Conservation (phyloP, 1,140 invertebrate genomes). For the Danaus melanippus region DNA sequence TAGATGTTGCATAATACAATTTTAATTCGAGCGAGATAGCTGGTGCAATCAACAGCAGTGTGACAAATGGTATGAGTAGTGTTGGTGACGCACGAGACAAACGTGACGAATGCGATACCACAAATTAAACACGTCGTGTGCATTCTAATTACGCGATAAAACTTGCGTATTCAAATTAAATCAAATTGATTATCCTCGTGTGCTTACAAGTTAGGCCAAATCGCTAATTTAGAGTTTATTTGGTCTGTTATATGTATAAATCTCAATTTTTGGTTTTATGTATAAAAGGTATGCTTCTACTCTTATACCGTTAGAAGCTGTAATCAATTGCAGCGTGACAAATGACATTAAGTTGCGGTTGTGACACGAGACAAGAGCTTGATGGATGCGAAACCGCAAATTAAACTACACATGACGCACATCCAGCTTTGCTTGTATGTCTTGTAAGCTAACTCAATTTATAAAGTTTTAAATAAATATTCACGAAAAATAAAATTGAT, state of each 20-base stretch:
- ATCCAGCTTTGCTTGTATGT: slow-evolving; percentile 1
- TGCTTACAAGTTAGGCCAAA: no score
- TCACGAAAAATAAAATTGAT: no score
- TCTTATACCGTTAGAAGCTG: neutral
- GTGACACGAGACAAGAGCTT: slow-evolving; percentile 15
- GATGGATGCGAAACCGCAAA: slow-evolving; percentile 19
- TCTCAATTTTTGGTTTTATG: no score
- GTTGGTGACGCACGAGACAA: slow-evolving; percentile 27
- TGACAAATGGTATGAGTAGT: slow-evolving; percentile 35
- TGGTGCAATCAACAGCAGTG: slow-evolving; percentile 20
- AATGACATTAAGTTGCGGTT: slow-evolving; percentile 18
- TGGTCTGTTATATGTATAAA: no score
- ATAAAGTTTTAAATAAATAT: neutral
- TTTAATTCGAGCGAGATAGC: slow-evolving; percentile 17
- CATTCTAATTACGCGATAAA: no score
- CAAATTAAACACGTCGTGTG: slow-evolving; percentile 18
- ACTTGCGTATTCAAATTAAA: no score
- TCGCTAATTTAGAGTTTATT: no score
- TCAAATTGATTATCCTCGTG: no score
- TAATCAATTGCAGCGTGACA: slow-evolving; percentile 18
- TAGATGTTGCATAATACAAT: slow-evolving; percentile 19
- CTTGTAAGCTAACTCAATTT: slow-evolving; percentile 2
- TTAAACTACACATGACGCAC: slow-evolving; percentile 12
- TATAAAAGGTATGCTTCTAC: neutral
- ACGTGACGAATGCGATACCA: slow-evolving; percentile 21